phyloP scores from a whole-genome alignment of 2,888 invertebrate genomes.

The Orthosia incerta region DNA sequence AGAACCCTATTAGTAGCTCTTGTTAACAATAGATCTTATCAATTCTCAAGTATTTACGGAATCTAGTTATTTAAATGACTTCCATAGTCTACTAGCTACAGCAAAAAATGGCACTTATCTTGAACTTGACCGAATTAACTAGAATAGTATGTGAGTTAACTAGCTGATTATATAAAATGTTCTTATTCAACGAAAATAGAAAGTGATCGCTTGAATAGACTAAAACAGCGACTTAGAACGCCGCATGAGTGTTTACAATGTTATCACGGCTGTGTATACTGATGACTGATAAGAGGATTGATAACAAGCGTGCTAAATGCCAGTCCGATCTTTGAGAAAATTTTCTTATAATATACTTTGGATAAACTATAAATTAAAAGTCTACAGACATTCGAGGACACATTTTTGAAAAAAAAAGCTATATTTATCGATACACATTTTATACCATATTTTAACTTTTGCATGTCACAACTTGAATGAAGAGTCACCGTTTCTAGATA shows the following conservation, averaged over 20 bases:
- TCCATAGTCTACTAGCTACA: neutral
- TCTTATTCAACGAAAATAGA: slow-evolving; percentile 29
- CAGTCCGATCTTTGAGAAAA: neutral
- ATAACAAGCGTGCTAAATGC: slow-evolving; percentile 42
- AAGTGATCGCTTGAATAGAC: slow-evolving; percentile 54
- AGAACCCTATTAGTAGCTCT: neutral
- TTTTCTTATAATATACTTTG: neutral
- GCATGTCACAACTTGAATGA: neutral
- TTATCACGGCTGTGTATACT: slow-evolving; percentile 74
- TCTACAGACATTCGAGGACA: neutral
- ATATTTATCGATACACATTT: neutral
- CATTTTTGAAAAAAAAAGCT: neutral
- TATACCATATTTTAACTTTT: neutral
- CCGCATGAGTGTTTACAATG: slow-evolving; percentile 78
- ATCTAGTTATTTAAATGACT: slow-evolving; percentile 4
- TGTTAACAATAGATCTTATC: neutral
- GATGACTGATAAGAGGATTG: slow-evolving; percentile 75
- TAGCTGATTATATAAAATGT: neutral
- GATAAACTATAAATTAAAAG: neutral
- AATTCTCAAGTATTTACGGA: neutral
- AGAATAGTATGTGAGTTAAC: neutral
- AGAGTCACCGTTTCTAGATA: neutral
- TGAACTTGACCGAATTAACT: slow-evolving; percentile 50
- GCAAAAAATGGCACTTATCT: slow-evolving; percentile 11
- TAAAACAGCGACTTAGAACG: slow-evolving; percentile 34